Evolutionary conservation across 2,888 invertebrate species (phyloP).

Genomic region (Lapara coniferarum): DNA sequence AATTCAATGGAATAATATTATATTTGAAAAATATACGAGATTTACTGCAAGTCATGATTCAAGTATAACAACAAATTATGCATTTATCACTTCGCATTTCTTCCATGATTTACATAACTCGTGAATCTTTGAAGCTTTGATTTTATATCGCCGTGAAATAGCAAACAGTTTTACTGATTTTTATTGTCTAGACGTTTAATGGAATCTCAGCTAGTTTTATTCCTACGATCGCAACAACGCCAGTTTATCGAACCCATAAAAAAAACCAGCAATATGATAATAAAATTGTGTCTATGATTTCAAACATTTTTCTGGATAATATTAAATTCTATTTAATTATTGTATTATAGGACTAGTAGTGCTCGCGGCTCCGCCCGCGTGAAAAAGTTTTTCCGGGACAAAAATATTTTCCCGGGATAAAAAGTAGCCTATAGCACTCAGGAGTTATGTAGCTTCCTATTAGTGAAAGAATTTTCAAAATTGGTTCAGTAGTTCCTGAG

Average conservation of each 20-base stretch:
- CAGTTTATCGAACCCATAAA: background rate
- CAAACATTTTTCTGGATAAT: background rate
- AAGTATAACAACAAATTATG: background rate
- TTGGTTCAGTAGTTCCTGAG: no score
- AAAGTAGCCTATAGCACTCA: no score
- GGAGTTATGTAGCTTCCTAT: no score
- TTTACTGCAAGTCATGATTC: no score
- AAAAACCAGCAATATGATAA: background rate
- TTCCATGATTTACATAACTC: background rate
- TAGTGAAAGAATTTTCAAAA: no score
- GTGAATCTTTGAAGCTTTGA: background rate
- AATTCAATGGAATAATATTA: no score
- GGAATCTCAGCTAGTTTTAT: background rate
- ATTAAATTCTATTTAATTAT: background rate
- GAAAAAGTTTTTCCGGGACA: no score
- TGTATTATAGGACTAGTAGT: no score
- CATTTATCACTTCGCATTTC: background rate
- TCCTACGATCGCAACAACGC: background rate
- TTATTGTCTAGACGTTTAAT: background rate
- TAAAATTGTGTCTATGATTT: background rate
- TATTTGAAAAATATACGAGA: no score
- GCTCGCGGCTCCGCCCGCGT: no score
- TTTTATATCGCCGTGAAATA: background rate
- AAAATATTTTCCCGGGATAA: no score
- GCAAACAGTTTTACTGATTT: background rate